These are phyloP conservation scores for Azorinus chamasolen DNA, from an alignment of 2,888 invertebrate genomes.

Conservation along the genomic window DNA sequence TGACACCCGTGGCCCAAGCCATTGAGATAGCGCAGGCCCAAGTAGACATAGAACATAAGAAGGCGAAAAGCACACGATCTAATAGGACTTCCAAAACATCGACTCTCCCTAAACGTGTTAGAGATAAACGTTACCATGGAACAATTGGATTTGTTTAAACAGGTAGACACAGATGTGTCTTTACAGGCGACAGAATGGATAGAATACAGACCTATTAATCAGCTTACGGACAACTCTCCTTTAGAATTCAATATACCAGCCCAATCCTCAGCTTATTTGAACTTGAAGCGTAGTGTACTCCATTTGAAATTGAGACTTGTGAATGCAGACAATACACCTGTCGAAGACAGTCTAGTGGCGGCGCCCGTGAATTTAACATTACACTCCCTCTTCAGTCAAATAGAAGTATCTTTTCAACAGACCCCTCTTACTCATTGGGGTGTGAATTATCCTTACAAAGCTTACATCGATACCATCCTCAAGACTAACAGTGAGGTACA, in stretches of 20 bases:
- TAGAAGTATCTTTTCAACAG: conserved; percentile 49
- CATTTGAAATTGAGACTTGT: conserved; percentile 35
- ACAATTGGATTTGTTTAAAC: no score
- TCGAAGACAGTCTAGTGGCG: conserved; percentile 1
- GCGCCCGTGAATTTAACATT: conserved; percentile 27
- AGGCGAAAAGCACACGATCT: no score
- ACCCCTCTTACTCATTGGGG: conserved; percentile 38
- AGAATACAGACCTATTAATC: conserved; percentile 38
- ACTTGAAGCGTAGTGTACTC: conserved; percentile 38
- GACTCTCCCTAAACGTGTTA: no score
- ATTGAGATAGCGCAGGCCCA: conserved; percentile 17
- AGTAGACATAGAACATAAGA: conserved; percentile 40
- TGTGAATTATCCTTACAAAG: no score
- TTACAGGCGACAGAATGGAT: conserved; percentile 33
- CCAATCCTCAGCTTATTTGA: conserved; percentile 43
- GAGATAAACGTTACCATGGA: no score
- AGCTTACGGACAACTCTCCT: conserved; percentile 17
- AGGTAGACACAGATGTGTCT: conserved; percentile 21
- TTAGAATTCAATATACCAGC: conserved; percentile 47
- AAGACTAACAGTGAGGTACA: conserved; percentile 19
- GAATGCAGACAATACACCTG: not conserved
- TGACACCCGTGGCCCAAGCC: no score
- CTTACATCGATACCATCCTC: conserved; percentile 57
- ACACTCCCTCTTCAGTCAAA: conserved; percentile 41
- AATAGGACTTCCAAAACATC: conserved; percentile 9